Evolutionary conservation across 2,888 invertebrate species (phyloP), one percentile per base, ranked within the genome.

Genomic region (Lepeophtheirus nordmannii): DNA sequence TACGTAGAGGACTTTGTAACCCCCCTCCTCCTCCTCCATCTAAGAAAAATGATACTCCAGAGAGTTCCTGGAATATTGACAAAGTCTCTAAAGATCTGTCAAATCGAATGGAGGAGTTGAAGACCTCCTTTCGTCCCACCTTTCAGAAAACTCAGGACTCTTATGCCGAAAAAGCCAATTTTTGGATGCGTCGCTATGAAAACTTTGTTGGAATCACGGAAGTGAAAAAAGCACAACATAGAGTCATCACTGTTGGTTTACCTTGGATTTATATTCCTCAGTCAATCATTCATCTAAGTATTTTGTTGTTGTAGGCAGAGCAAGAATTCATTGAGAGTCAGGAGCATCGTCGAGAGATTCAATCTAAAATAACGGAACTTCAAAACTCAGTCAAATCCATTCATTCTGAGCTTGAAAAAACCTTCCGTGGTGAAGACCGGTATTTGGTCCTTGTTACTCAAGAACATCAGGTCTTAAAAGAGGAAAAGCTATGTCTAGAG

Each of bases 161-260:
- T 14, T 63, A 63, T 37, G 23, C 37, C 7, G 56, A 63, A 41
- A 38, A 41, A 30, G 68, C 70, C 0, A 67, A 68, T 14, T 62
- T 67, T 14, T 69, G 69, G 67, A 71, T 76, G 70, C 70, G 73
- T 62, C 70, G 71, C 75, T 87, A 87, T 75, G 86, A 86, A 72
- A 82, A 84, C 72, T 79, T 86, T 65, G 84, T 87, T 9, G 88
- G 88, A 1, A 79, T 88, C 62, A 83, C 84, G 69, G 86, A 87
- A 75, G 86, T 89, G 7, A 82, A 83, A 78, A 78, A 80, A 39
- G 83, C 86, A 40, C 88, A 89, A 72, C 81, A 82, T 69, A 80
- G 83, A 62, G 88, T 89, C 1, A 79, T 86, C 1, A 79, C 82
- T 71, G 83, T 85, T 39, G n/a, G 70, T 67, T 61, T 67, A 38